phyloP scores from a whole-genome alignment of 2,888 invertebrate genomes.

The Dryobota labecula region DNA sequence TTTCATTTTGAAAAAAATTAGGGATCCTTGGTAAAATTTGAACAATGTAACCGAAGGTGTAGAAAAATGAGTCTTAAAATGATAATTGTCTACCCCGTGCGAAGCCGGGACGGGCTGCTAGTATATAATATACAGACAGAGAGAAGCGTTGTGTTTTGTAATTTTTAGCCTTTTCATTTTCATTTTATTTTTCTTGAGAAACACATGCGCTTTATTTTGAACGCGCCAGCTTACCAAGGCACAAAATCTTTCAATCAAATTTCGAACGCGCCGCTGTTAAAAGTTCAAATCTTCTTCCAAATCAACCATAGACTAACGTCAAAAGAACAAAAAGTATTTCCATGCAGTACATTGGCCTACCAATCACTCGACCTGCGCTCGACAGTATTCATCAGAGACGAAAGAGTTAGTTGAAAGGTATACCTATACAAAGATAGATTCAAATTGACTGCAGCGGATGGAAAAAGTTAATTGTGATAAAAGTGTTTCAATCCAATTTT shows the following conservation, averaged over 20 bases:
- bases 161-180: background rate
- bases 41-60: too few species aligned
- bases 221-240: too few species aligned
- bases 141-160: background rate
- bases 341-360: conserved; percentile 11
- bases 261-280: background rate
- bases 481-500: conserved; percentile 13
- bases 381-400: conserved; percentile 23
- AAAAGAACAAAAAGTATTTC: conserved; percentile 19
- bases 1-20: too few species aligned
- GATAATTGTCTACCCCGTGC: too few species aligned
- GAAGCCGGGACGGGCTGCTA: too few species aligned
- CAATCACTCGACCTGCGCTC: conserved; percentile 24
- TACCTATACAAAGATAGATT: conserved; percentile 2
- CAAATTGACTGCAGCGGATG: conserved; percentile 25
- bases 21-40: too few species aligned
- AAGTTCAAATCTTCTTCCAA: background rate
- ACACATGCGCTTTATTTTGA: background rate
- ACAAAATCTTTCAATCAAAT: background rate
- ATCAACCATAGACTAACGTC: background rate
- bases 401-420: conserved; percentile 21
- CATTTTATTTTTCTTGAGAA: background rate
- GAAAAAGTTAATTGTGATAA: conserved; percentile 36
- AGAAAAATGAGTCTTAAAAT: too few species aligned
- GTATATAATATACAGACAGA: background rate